A percentile compares a stretch with the other conserved stretches of the same genome.
Evolutionary conservation across 2,888 invertebrate genomes (phyloP).

Genomic region (Pogonocherus hispidulus): DNA sequence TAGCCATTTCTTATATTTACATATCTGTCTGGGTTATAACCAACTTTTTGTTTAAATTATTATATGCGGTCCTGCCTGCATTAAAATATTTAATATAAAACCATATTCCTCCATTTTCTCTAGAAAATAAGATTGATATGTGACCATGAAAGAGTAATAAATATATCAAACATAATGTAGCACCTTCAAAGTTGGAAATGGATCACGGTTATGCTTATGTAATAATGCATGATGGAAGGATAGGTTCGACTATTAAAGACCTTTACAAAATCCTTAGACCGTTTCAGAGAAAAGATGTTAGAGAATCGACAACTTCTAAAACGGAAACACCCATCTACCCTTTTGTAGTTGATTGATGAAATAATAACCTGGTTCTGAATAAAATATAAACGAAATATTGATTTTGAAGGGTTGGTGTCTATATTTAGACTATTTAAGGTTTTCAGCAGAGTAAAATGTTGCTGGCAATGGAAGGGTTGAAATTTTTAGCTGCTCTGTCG

Average conservation of each 20-base stretch:
- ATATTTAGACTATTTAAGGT: background rate
- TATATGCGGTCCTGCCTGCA: too few species aligned
- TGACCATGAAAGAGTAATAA: too few species aligned
- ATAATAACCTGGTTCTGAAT: background rate
- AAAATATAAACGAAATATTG: background rate
- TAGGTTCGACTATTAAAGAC: background rate
- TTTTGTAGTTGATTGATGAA: background rate
- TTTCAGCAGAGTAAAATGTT: background rate
- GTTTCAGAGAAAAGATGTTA: background rate
- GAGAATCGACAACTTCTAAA: background rate
- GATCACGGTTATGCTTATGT: background rate
- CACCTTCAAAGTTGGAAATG: background rate
- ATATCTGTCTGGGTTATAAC: too few species aligned
- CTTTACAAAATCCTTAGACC: background rate
- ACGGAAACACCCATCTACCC: background rate
- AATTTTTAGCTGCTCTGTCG: background rate
- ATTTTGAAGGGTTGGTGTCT: background rate
- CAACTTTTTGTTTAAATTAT: too few species aligned
- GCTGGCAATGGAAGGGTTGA: background rate
- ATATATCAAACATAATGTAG: background rate
- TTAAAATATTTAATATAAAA: background rate
- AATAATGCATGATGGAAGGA: background rate
- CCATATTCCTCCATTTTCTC: background rate
- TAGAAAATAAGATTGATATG: background rate
- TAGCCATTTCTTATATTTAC: too few species aligned